Evolutionary conservation across 2,888 invertebrate genomes (phyloP), one percentile per base, ranked within the genome.

Genomic region (Palloptera scutellata): DNA sequence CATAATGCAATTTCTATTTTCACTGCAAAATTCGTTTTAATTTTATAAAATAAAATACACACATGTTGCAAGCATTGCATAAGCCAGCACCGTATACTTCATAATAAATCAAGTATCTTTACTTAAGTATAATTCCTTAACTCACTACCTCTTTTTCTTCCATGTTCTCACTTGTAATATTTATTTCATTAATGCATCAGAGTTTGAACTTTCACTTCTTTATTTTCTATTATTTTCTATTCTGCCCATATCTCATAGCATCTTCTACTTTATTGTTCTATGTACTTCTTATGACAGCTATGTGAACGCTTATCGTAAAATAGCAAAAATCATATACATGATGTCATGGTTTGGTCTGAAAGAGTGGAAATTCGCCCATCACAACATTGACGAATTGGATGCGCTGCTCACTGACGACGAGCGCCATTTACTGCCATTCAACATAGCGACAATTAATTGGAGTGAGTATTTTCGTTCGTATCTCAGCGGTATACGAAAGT

Each of bases 371-470:
- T 84, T 85, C 68, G 76, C 81, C 17, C 84, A 85, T 78, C 73
- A 74, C 62, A 85, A 85, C 74, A 83, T 86, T 74, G 77, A 78
- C 67, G 79, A 83, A 73, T 74, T 85, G 75, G 80, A 83, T 72
- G 77, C 75, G n/a, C 72, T 79, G 70, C 74, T 85, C 68, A 74
- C 75, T 5, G 65, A 41, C 10, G 78, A 79, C 68, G 77, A 77
- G 30, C 80, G 79, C 41, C 72, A 75, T 63, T 70, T 80, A 72
- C 77, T 85, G 70, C 82, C 83, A 77, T 91, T 92, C 78, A 89
- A 89, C 78, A 87, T 92, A 69, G 85, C 85, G 43, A 86, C 87
- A 62, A 87, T 93, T 69, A 85, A 91, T 79, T 93, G 93, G 92
- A 82, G 86, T 57, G 81, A 86, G 61, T 93, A 91, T 81, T 88